Base-by-base conservation (phyloP, 2,888 invertebrate genomes). In the Nebria brevicollis region DNA sequence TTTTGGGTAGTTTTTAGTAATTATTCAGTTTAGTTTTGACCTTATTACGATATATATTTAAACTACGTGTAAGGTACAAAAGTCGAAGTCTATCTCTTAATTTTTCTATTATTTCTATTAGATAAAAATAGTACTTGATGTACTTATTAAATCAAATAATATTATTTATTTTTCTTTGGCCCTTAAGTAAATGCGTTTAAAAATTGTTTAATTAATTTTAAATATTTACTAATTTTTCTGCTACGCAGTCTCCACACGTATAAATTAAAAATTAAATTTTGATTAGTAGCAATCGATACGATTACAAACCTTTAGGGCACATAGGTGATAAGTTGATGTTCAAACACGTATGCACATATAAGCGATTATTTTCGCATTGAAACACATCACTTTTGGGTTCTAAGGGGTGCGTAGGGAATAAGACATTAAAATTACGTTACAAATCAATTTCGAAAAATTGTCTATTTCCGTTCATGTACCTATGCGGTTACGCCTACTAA, bases 361-460 rank as follows among this genome's bases (percentile, higher is more conserved):
- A 34, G 34, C 34, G 34, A 34, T 34, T 34, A 34, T 34, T 34
- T 34, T 34, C 34, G 13, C 54, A 54, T 8, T 54, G 54, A 6
- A 13, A 54, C 54, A 54, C 8, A 1, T 54, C 54, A 8, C 54
- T 13, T 54, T 54, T 54, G 54, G 11, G 54, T 13, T 54, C 54
- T 8, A 54, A 54, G 54, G 54, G 54, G 54, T 54, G 34, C 5
- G 70, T 77, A 42, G 20, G 13, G 34, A 34, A 26, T 20, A 15
- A 26, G 15, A 5, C 15, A 54, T 26, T 20, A 64, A 78, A 79
- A 79, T 79, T 79, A 66, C 68, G 66, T 79, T 79, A 75, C 66
- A 79, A 79, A 79, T 75, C 75, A 78, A 78, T 78, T 78, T 42
- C 73, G 34, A 20, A 34, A 26, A 75, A 79, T 79, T 79, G 66